Evolutionary conservation across 2,113 vertebrate species (phyloP).

Genomic region (Gymnarchus niloticus): DNA sequence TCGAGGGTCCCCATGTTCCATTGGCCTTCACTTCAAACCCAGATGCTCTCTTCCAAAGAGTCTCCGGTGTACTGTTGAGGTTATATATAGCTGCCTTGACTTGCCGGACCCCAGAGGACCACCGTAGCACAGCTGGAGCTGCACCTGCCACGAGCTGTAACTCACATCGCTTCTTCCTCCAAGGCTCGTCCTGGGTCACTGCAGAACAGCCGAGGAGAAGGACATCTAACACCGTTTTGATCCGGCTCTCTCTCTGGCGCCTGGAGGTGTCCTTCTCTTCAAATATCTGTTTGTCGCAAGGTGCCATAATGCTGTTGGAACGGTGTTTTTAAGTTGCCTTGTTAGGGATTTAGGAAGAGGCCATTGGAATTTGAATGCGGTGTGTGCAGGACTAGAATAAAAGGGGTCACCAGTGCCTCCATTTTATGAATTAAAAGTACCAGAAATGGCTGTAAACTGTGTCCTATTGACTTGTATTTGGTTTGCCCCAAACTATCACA

Average conservation of each 20-base stretch:
- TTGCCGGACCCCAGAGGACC: constrained; percentile 48
- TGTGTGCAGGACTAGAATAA: background rate
- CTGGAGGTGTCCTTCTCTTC: background rate
- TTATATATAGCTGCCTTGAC: constrained; percentile 62
- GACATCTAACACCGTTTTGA: constrained; percentile 22
- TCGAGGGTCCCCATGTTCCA: constrained; percentile 21
- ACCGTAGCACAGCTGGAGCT: constrained; percentile 44
- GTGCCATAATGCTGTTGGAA: background rate
- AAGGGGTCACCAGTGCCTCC: background rate
- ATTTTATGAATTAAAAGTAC: background rate
- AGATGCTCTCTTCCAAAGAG: constrained; percentile 37
- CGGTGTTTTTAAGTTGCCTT: background rate
- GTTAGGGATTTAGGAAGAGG: background rate
- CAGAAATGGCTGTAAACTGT: background rate
- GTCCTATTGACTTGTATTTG: background rate
- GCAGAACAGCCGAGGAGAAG: constrained; percentile 24
- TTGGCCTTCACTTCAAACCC: constrained; percentile 15
- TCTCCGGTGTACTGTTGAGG: constrained; percentile 34
- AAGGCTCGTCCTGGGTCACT: constrained; percentile 26
- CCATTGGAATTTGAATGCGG: background rate
- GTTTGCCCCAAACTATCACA: background rate
- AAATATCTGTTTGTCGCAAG: background rate
- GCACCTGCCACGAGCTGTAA: constrained; percentile 59
- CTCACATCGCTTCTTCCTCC: constrained; percentile 37
- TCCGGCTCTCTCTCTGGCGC: background rate